Percentiles rank a stretch among this genome's conserved stretches.
phyloP scores from a whole-genome alignment of 2,888 invertebrate genomes.

The Melieria crassipennis region DNA sequence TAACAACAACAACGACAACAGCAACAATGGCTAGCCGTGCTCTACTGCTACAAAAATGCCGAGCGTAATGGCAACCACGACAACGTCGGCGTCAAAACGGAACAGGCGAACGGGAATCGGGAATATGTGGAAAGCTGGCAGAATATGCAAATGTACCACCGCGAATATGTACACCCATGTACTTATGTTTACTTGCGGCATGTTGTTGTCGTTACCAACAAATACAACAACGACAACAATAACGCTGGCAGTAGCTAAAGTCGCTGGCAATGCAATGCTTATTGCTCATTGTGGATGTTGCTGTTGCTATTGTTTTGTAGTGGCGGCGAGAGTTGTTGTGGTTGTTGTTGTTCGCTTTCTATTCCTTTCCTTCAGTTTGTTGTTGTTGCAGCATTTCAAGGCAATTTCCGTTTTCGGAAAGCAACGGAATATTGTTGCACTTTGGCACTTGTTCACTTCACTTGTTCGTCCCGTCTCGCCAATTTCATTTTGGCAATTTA shows the following conservation, averaged over 20 bases:
- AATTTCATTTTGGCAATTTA: constrained; percentile 26
- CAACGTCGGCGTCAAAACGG: no score
- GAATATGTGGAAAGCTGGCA: no score
- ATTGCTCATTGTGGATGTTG: constrained; percentile 4
- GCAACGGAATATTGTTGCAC: constrained; percentile 19
- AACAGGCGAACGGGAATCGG: not conserved
- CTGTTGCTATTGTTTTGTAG: constrained; percentile 1
- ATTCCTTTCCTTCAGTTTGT: not conserved
- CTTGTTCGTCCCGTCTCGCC: not conserved
- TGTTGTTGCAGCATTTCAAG: constrained; percentile 22
- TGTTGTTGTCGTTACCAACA: no score
- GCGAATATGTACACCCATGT: no score
- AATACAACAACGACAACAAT: no score
- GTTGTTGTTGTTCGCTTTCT: constrained; percentile 6
- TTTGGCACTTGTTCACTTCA: constrained; percentile 32
- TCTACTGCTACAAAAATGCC: not conserved
- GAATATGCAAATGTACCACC: no score
- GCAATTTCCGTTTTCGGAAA: constrained; percentile 31
- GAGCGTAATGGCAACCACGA: no score
- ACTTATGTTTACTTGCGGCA: no score
- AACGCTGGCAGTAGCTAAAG: no score
- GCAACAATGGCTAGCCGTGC: not conserved
- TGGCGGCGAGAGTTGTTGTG: not conserved
- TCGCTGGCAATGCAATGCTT: not conserved
- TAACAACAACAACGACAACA: not conserved